Base-by-base conservation (phyloP, 2,797 vertebrate genomes). In the Phoebastria nigripes region DNA sequence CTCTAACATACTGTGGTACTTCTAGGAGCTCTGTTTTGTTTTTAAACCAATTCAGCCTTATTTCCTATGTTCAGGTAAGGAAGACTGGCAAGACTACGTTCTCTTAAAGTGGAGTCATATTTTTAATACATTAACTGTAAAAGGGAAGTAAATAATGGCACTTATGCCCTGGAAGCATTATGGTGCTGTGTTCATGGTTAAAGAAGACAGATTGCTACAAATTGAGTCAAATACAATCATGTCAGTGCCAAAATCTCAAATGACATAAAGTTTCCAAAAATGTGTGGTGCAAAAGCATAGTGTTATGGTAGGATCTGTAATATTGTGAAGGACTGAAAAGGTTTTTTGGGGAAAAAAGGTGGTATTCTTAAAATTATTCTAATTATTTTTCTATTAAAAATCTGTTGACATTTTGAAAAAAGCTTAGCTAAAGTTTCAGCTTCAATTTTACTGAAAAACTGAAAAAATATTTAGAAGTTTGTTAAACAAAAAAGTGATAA, bases 101-200 rank as follows among this genome's bases (percentile, higher is more conserved):
- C 33, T 66, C 18, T 67, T 29, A 29, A 44, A 54, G 16, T 8
- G 14, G 33, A 63, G 11, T 55, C 0, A 0, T 28, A 22, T 72
- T 79, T 77, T 47, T 72, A 42, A 46, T 62, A 11, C 2, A 22
- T n/a, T 26, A 72, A 15, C 29, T 55, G 19, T 70, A 69, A 59
- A 71, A 28, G 8, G 7, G 9, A 70, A 54, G 24, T 55, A 42
- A 72, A 15, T 67, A 65, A 35, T 5, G 22, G 10, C 18, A 31
- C 6, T 73, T 35, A 25, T 0, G 0, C 37, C 35, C 16, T 65
- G 9, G 42, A 94, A 42, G 14, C 46, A 17, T 20, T 63, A 5
- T 15, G 6, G 9, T 55, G 39, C 31, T 44, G 19, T 62, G 17
- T 58, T 86, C 20, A 4, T 9, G 12, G 24, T 59, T 93, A 47